A percentile compares a stretch with the other conserved stretches of the same genome.
Conservation (phyloP, 2,797 vertebrate genomes). For the Sphenodon punctatus region DNA sequence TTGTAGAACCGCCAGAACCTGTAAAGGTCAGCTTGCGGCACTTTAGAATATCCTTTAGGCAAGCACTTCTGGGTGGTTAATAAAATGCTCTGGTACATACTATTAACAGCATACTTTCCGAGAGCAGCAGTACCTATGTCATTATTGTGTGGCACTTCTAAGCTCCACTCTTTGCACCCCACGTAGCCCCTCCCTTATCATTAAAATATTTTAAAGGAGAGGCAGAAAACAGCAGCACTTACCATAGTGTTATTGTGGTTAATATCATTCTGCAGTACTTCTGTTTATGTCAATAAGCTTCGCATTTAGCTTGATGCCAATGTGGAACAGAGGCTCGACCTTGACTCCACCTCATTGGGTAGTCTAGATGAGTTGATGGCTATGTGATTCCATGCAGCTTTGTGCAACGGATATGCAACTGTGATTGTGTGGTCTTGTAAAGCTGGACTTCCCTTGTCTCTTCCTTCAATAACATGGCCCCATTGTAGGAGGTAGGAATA, state of each 20-base stretch:
- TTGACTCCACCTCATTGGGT: background rate
- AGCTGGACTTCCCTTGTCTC: too few species aligned
- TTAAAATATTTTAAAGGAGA: slow-evolving; percentile 6
- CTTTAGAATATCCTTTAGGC: slow-evolving; percentile 60
- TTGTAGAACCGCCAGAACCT: background rate
- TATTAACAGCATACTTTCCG: slow-evolving; percentile 62
- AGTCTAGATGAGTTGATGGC: background rate
- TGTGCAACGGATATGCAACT: background rate
- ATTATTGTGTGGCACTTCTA: slow-evolving; percentile 25
- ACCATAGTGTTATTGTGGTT: background rate
- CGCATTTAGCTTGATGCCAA: background rate
- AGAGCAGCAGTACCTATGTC: slow-evolving; percentile 36
- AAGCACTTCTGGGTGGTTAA: slow-evolving; percentile 57
- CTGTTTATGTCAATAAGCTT: background rate
- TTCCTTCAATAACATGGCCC: too few species aligned
- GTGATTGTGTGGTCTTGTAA: too few species aligned
- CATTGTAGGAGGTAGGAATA: background rate
- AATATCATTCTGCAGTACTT: background rate
- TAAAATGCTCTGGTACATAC: slow-evolving; percentile 55
- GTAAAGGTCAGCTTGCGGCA: slow-evolving; percentile 15
- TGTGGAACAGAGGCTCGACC: background rate
- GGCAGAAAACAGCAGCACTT: background rate
- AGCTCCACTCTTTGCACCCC: background rate
- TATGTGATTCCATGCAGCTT: background rate
- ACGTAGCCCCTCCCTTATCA: slow-evolving; percentile 17